phyloP scores from a whole-genome alignment of 1,140 invertebrate species.

The Atta texana region DNA sequence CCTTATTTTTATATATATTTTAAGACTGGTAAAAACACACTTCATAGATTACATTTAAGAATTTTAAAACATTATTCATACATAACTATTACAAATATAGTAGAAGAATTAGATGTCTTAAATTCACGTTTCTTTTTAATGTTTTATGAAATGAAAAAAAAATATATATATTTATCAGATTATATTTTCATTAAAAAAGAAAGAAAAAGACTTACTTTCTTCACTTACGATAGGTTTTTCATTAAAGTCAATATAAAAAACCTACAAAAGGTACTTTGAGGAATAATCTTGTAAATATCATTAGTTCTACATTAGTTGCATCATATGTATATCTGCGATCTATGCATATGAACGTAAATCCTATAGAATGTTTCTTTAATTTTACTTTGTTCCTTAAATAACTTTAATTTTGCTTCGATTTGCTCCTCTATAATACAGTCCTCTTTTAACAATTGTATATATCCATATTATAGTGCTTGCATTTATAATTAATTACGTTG shows the following conservation, averaged over 20 bases:
- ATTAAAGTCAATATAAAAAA: constrained; percentile 86
- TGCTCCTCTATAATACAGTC: constrained; percentile 58
- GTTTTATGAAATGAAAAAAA: constrained; percentile 69
- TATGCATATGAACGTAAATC: constrained; percentile 88
- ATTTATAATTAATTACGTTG: too few relatives aligned
- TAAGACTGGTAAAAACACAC: too few relatives aligned
- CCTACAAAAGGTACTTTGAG: constrained; percentile 88
- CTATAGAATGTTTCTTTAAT: constrained; percentile 83
- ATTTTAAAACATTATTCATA: constrained; percentile 70
- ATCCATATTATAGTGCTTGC: too few relatives aligned
- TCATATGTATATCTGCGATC: constrained; percentile 85
- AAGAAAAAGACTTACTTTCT: constrained; percentile 68
- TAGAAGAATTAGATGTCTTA: neutral
- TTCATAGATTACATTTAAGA: too few relatives aligned
- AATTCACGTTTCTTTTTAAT: neutral
- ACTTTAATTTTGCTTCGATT: constrained; percentile 73
- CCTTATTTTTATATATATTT: too few relatives aligned
- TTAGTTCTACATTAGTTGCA: constrained; percentile 86
- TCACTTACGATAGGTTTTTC: constrained; percentile 79
- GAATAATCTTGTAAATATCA: constrained; percentile 87
- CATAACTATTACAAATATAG: constrained; percentile 79
- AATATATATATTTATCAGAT: neutral
- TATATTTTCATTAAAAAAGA: neutral
- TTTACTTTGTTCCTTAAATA: constrained; percentile 73
- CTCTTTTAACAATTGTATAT: constrained; percentile 14